Percentiles rank a stretch among this genome's conserved stretches.
Evolutionary conservation across 2,113 vertebrate genomes (phyloP).

Genomic region (Trichechus manatus): DNA sequence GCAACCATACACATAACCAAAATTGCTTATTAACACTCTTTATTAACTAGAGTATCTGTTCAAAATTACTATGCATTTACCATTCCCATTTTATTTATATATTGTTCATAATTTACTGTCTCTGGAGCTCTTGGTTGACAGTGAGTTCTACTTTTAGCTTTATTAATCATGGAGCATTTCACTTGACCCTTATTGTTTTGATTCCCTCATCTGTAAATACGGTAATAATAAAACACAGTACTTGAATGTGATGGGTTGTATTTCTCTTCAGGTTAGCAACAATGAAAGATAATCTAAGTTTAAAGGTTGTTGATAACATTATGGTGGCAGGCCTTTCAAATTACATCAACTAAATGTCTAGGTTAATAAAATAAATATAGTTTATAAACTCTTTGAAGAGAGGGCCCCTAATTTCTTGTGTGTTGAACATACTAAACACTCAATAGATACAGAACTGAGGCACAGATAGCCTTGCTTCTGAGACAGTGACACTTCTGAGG

Average conservation of each 20-base stretch:
- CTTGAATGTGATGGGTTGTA: not conserved
- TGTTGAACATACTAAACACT: not conserved
- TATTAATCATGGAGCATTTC: not conserved
- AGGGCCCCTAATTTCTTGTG: not conserved
- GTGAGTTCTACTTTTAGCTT: slow-evolving; percentile 25
- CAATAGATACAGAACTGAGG: not conserved
- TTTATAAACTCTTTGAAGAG: not conserved
- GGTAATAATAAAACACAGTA: not conserved
- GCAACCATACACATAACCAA: not conserved
- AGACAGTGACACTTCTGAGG: not conserved
- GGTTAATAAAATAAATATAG: not conserved
- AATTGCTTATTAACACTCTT: not conserved
- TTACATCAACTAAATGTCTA: slow-evolving; percentile 8
- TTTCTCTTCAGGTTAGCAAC: slow-evolving; percentile 21
- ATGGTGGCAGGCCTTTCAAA: not conserved
- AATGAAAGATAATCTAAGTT: slow-evolving; percentile 28
- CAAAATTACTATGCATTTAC: slow-evolving; percentile 18
- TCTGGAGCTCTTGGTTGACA: not conserved
- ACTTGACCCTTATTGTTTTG: slow-evolving; percentile 36
- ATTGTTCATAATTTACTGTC: not conserved
- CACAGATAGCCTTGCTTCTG: not conserved
- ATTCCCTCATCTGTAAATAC: not conserved
- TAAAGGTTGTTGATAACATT: not conserved
- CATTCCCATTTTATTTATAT: slow-evolving; percentile 53
- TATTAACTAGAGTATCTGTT: slow-evolving; percentile 44